Base-by-base conservation (phyloP, 23 tunicate species). In the Corella eumyota region DNA sequence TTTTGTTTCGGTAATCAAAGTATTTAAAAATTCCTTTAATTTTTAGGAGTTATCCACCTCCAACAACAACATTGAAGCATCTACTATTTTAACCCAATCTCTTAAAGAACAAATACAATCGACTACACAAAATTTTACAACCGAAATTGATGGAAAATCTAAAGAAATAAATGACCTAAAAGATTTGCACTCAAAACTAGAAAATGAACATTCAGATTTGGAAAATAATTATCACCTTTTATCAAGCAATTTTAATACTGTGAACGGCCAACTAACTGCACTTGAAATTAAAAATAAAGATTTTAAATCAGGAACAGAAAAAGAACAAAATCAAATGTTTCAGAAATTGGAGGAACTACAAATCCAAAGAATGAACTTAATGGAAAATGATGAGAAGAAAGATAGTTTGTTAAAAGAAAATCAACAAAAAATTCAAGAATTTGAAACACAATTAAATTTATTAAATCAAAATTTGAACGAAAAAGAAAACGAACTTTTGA, bases 91-190 rank as follows among this genome's bases (percentile, higher is more conserved):
- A 20, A 20, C 45, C 1, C 20, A 67, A 30, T 79, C 88, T 6
- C 53, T 79, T 52, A 79, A 79, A 54, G 78, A 79, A 11, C 88
- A 79, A n/a, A n/a, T n/a, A n/a, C n/a, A n/a, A n/a, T n/a, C n/a
- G n/a, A n/a, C n/a, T n/a, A n/a, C n/a, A n/a, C n/a, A n/a, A n/a
- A n/a, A n/a, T n/a, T n/a, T n/a, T n/a, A n/a, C n/a, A n/a, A n/a
- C 22, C 11, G 60, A 54, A 9, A n/a, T 19, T 54, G 60, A 54
- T 7, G 60, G 22, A 54, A 54, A 22, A 19, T 54, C 22, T 54
- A 9, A 19, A 20, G 60, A 54, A 54, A 20, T 11, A 13, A 20
- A 9, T 19, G 17, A n/a, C 7, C 60, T 19, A 17, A 13, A 13
- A 17, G 49, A 44, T 13, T 13, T 13, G 17, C 49, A 44, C 15